Evolutionary conservation across 2,888 invertebrate species (phyloP), one percentile per base, ranked within the genome.

Genomic region (Allophyes oxyacanthae): DNA sequence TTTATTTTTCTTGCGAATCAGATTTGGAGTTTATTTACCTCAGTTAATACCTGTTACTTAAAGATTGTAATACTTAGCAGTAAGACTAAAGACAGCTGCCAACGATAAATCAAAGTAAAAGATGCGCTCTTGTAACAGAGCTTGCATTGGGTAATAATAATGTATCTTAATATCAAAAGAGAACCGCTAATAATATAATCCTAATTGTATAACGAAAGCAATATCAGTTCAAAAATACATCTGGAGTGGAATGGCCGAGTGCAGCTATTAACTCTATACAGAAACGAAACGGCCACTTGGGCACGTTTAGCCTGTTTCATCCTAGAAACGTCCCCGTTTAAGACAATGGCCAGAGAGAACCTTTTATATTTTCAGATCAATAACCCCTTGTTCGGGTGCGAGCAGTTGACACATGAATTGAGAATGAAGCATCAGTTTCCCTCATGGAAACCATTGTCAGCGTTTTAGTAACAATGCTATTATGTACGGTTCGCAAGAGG

Each of bases 331-430:
- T 59, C 44, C 78, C 79, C 82, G 84, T 84, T 88, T 84, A 86
- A 90, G 87, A 92, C 91, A 91, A 90, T 86, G 79, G 74, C 73
- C 71, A 77, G 80, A 83, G 86, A 84, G 84, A 89, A 86, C 80
- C 87, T 87, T 87, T 88, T 86, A 88, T 86, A 87, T 81, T 85
- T 84, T 74, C 81, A 86, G 88, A 88, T 86, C 88, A 87, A 89
- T 90, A 89, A 87, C 90, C 86, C 72, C 84, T 87, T 80, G 82
- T 84, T 83, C 70, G 75, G 83, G 82, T 78, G 83, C 81, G 80
- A 89, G 80, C 78, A 82, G 83, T 85, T 89, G 90, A 88, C 88
- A 89, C 81, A 79, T 85, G 87, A 88, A 84, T 85, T 76, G 83
- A 79, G 79, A 77, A 78, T 81, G 79, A 78, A 83, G 78, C 79